These are phyloP conservation scores for Psittacara wagleri DNA, from an alignment of 2,113 vertebrate genomes.

Conservation along the genomic window DNA sequence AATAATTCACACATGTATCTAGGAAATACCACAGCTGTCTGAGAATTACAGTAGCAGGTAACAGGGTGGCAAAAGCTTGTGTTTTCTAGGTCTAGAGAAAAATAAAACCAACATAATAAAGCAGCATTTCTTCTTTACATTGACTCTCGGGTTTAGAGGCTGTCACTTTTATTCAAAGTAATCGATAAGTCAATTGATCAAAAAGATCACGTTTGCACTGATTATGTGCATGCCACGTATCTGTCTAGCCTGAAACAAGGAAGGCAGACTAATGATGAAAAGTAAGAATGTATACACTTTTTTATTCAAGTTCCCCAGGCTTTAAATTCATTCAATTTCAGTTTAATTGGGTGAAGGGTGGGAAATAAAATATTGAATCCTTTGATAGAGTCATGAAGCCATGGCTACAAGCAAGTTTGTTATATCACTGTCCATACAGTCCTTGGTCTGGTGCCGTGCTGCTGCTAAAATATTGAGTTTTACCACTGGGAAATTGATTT, in stretches of 20 bases:
- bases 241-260: background rate
- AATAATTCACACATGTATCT: background rate
- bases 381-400: background rate
- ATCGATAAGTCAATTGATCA: background rate
- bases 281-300: background rate
- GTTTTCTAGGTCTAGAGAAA: background rate
- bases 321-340: constrained; percentile 35
- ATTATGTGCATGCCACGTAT: background rate
- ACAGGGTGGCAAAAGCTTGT: background rate
- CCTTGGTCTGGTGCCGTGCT: constrained; percentile 26
- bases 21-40: background rate
- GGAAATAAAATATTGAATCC: constrained; percentile 7
- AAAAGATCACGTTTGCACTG: background rate
- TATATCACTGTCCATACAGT: background rate
- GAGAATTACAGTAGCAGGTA: background rate
- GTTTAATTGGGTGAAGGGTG: background rate
- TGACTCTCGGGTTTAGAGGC: background rate
- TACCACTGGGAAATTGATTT: constrained; percentile 70
- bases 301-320: background rate
- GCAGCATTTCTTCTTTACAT: background rate
- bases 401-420: constrained; percentile 2
- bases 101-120: background rate
- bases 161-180: background rate
- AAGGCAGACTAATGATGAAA: background rate
- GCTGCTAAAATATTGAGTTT: constrained; percentile 64